Evolutionary conservation across 1,140 invertebrate genomes (phyloP).

Genomic region (Gryllus bimaculatus): DNA sequence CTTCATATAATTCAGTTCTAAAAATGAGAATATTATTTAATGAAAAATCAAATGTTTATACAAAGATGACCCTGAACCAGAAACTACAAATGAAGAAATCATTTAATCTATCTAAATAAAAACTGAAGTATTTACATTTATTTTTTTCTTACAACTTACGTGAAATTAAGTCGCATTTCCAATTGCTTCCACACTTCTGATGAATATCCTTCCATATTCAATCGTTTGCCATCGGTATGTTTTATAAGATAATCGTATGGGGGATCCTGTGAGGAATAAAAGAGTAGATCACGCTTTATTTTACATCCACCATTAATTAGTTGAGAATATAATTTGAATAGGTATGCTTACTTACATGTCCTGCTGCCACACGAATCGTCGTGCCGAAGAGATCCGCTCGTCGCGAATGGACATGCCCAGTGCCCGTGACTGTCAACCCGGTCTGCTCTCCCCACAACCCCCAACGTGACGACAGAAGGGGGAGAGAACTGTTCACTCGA

Average conservation of each 20-base stretch:
- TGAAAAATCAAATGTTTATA: background rate
- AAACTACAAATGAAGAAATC: background rate
- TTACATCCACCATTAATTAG: background rate
- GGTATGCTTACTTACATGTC: background rate
- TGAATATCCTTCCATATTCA: background rate
- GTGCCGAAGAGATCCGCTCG: background rate
- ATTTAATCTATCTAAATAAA: background rate
- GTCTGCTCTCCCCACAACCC: background rate
- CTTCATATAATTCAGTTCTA: background rate
- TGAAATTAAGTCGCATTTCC: background rate
- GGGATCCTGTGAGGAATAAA: background rate
- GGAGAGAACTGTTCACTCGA: background rate
- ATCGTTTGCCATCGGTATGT: background rate
- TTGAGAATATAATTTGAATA: background rate
- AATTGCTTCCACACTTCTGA: background rate
- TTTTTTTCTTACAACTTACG: background rate
- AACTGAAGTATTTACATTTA: background rate
- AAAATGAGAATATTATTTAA: background rate
- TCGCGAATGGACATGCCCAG: background rate
- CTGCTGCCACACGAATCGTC: background rate
- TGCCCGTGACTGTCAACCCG: background rate
- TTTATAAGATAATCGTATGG: background rate
- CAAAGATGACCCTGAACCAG: background rate
- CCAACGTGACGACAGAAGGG: background rate
- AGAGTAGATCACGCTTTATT: background rate